A percentile compares a stretch with the other conserved stretches of the same genome.
Evolutionary conservation across 2,797 vertebrate genomes (phyloP).

Genomic region (Diplodus sargus): DNA sequence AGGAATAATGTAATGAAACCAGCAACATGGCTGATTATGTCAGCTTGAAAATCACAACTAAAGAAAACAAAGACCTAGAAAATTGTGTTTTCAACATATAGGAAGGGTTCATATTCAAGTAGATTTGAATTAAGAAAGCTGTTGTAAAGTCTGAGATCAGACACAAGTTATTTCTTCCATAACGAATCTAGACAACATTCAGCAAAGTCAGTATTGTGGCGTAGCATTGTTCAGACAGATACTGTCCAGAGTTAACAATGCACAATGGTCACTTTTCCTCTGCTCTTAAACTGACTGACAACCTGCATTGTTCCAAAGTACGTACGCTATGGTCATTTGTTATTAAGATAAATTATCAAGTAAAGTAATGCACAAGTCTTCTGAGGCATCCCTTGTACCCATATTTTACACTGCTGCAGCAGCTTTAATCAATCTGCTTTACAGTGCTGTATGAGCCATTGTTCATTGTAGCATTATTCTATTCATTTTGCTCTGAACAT

Average conservation of each 20-base stretch:
- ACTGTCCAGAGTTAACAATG: slow-evolving; percentile 32
- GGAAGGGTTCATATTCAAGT: neutral
- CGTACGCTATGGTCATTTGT: slow-evolving; percentile 19
- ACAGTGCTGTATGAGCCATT: slow-evolving; percentile 32
- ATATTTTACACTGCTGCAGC: slow-evolving; percentile 56
- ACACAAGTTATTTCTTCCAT: neutral
- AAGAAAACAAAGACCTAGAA: neutral
- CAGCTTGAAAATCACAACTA: neutral
- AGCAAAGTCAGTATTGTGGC: neutral
- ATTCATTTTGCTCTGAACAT: slow-evolving; percentile 16
- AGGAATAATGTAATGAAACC: neutral
- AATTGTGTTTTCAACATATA: neutral
- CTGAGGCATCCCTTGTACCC: slow-evolving; percentile 25
- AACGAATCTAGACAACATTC: slow-evolving; percentile 1
- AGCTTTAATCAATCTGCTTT: slow-evolving; percentile 62
- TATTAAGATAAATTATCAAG: slow-evolving; percentile 47
- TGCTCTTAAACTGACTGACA: slow-evolving; percentile 27
- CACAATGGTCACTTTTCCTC: neutral
- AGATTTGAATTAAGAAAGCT: neutral
- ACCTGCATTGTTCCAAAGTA: slow-evolving; percentile 49
- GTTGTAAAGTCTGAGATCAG: neutral
- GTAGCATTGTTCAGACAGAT: neutral
- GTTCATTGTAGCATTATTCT: slow-evolving; percentile 22
- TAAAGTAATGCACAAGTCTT: slow-evolving; percentile 26
- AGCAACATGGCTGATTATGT: neutral